Percentiles rank a stretch among this genome's conserved stretches.
These are phyloP conservation scores for Ooceraea biroi DNA, from an alignment of 1,140 invertebrate species.

Conservation along the genomic window DNA sequence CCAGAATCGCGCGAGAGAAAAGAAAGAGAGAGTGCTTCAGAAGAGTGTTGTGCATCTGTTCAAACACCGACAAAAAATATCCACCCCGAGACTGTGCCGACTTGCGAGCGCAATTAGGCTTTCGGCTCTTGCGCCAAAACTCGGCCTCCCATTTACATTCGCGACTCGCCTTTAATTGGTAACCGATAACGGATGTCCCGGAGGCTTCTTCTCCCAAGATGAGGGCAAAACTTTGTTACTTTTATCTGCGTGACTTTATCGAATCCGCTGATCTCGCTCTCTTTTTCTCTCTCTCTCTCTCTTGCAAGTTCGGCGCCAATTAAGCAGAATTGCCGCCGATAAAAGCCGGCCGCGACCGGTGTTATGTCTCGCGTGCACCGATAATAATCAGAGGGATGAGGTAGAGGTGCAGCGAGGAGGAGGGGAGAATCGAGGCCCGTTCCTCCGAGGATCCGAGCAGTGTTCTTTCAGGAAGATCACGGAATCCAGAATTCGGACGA, in stretches of 20 bases:
- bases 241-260: slow-evolving; percentile 46
- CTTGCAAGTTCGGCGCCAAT: slow-evolving; percentile 44
- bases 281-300: too few relatives aligned
- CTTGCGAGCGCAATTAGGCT: neutral
- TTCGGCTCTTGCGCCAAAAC: neutral
- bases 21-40: slow-evolving; percentile 30
- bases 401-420: too few relatives aligned
- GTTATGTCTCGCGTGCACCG: slow-evolving; percentile 12
- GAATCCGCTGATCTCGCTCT: slow-evolving; percentile 14
- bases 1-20: neutral
- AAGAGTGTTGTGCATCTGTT: slow-evolving; percentile 67
- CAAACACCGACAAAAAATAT: slow-evolving; percentile 57
- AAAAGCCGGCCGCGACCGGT: slow-evolving; percentile 37
- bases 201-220: neutral
- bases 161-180: neutral
- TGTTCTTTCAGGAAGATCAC: neutral
- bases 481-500: neutral
- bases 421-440: neutral
- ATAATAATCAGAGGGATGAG: too few relatives aligned
- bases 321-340: slow-evolving; percentile 46
- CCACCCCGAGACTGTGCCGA: neutral
- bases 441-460: neutral
- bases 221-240: slow-evolving; percentile 11
- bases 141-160: neutral
- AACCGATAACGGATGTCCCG: slow-evolving; percentile 3